These are phyloP conservation scores for Manis pentadactyla DNA, from an alignment of 2,797 vertebrate species.

Conservation along the genomic window DNA sequence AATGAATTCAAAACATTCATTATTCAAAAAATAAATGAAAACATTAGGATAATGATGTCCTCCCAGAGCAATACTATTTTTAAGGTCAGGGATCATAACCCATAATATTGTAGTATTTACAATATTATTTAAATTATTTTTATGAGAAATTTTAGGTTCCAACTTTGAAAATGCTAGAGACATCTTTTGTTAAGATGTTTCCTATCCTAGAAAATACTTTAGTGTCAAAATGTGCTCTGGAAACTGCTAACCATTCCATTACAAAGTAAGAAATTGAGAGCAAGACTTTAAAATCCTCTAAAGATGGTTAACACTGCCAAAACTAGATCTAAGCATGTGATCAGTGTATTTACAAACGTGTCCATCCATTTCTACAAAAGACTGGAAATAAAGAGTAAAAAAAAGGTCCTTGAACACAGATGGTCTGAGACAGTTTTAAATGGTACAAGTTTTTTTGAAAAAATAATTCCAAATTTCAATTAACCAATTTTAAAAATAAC, in stretches of 20 bases:
- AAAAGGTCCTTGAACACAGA: background rate
- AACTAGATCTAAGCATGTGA: background rate
- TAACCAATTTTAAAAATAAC: constrained; percentile 2
- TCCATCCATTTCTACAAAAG: background rate
- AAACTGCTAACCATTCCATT: constrained; percentile 17
- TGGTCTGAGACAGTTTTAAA: constrained; percentile 7
- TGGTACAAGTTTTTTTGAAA: background rate
- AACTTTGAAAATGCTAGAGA: constrained; percentile 48
- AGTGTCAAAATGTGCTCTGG: background rate
- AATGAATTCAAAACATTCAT: too few relatives aligned
- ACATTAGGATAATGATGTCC: background rate
- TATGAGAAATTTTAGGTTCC: background rate
- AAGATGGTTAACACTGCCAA: background rate
- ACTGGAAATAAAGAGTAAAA: constrained; percentile 15
- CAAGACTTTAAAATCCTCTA: constrained; percentile 4
- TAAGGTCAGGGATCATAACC: background rate
- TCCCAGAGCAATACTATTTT: background rate
- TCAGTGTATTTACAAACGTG: background rate
- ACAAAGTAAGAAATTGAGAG: constrained; percentile 14
- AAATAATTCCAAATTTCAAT: constrained; percentile 32
- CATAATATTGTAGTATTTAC: background rate
- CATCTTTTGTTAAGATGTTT: background rate
- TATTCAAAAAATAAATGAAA: too few relatives aligned
- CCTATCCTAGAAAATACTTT: constrained; percentile 22
- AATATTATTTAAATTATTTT: constrained; percentile 30